Evolutionary conservation across 2,888 invertebrate species (phyloP).

Genomic region (Gisinianus flammeolus): DNA sequence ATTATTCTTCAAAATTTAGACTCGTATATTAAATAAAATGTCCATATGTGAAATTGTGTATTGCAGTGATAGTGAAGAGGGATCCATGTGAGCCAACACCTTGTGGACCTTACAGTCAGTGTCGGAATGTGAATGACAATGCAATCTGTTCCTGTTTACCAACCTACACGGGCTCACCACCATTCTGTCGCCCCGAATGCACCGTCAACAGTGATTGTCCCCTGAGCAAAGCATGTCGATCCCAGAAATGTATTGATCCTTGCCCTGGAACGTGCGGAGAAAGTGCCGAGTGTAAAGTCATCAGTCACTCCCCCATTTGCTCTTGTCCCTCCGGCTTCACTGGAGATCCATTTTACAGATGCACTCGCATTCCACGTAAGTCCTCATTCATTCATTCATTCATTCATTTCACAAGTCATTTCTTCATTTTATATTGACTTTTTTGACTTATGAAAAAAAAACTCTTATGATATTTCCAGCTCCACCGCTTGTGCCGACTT

Average conservation of each 20-base stretch:
- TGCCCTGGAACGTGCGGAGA: constrained; percentile 68
- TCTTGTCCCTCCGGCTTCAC: constrained; percentile 63
- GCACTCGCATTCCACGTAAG: constrained; percentile 44
- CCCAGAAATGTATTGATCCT: constrained; percentile 74
- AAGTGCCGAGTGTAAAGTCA: constrained; percentile 61
- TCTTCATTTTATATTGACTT: constrained; percentile 11
- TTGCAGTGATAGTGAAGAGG: not conserved
- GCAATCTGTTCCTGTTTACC: constrained; percentile 77
- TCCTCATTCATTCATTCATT: not conserved
- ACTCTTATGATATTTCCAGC: constrained; percentile 14
- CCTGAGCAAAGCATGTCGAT: constrained; percentile 67
- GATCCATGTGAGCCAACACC: constrained; percentile 81
- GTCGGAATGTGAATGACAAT: constrained; percentile 69
- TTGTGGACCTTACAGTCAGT: constrained; percentile 79
- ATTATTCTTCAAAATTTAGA: too few species aligned
- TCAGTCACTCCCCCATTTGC: constrained; percentile 66
- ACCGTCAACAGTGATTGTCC: constrained; percentile 63
- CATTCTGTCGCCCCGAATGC: constrained; percentile 45
- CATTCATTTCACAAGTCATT: not conserved
- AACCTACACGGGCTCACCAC: constrained; percentile 24
- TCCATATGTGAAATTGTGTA: too few species aligned
- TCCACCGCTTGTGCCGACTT: constrained; percentile 17
- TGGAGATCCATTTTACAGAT: constrained; percentile 51
- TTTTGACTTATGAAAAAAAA: too few species aligned
- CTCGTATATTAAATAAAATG: too few species aligned